phyloP scores from a whole-genome alignment of 1,140 invertebrate species.

The Wiebesia pumilae region DNA sequence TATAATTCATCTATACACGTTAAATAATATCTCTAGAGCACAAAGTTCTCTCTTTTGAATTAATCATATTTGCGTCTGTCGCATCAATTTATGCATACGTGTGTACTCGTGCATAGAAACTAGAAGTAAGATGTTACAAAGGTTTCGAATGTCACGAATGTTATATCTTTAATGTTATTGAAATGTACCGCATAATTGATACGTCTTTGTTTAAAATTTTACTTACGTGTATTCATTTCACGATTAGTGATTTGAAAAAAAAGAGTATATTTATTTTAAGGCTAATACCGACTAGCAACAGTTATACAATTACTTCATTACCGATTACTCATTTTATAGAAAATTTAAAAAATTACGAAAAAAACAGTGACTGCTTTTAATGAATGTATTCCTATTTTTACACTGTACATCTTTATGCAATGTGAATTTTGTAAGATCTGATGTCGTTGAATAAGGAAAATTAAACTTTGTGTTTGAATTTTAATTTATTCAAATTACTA shows the following conservation, averaged over 20 bases:
- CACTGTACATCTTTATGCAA: background rate
- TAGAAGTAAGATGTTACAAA: conserved; percentile 23
- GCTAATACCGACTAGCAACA: background rate
- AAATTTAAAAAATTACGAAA: background rate
- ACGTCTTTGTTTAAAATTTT: too few species aligned
- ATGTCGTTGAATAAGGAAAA: background rate
- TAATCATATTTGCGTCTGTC: too few species aligned
- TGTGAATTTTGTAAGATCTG: background rate
- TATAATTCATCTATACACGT: too few species aligned
- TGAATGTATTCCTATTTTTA: background rate
- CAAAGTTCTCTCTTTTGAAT: too few species aligned
- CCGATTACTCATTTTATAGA: background rate
- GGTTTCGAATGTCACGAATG: background rate
- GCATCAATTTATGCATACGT: too few species aligned
- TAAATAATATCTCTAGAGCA: too few species aligned
- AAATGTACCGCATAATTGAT: background rate
- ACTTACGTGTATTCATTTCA: background rate
- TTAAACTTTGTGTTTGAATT: background rate
- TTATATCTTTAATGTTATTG: background rate
- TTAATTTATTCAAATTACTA: background rate
- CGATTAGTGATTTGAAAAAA: background rate
- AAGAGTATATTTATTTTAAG: conserved; percentile 10
- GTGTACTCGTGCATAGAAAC: too few species aligned
- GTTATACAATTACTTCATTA: too few species aligned
- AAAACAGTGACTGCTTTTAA: too few species aligned